phyloP scores from a whole-genome alignment of 2,797 vertebrate genomes.

The Potorous gilbertii region DNA sequence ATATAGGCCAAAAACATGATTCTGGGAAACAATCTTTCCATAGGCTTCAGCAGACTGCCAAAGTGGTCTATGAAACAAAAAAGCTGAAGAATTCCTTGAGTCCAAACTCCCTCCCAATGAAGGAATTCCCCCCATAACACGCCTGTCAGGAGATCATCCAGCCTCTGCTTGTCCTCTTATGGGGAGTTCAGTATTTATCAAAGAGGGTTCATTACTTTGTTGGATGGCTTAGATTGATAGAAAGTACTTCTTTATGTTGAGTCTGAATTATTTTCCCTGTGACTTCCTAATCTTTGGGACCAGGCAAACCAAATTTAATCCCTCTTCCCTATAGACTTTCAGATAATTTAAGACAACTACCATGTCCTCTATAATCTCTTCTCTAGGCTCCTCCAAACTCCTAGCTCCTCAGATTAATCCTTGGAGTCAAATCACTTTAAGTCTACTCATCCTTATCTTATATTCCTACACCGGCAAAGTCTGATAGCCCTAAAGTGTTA shows the following conservation, averaged over 20 bases:
- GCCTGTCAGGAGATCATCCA: neutral
- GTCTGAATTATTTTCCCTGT: neutral
- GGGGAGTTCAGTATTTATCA: neutral
- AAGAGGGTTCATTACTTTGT: neutral
- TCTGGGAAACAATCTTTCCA: too few relatives aligned
- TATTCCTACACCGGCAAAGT: neutral
- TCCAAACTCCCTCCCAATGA: neutral
- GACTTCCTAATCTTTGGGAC: neutral
- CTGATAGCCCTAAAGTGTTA: neutral
- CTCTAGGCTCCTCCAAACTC: neutral
- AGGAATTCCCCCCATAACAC: neutral
- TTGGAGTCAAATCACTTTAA: neutral
- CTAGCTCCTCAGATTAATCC: neutral
- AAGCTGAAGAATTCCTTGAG: neutral
- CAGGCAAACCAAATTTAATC: neutral
- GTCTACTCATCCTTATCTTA: neutral
- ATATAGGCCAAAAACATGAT: neutral
- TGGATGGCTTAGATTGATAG: neutral
- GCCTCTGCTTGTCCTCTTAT: neutral
- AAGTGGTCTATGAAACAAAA: too few relatives aligned
- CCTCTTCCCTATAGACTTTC: neutral
- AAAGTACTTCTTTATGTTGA: neutral
- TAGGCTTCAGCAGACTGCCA: neutral
- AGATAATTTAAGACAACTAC: neutral
- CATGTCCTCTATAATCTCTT: neutral